phyloP scores from a whole-genome alignment of 2,888 invertebrate genomes.

The Galerucella pusilla region DNA sequence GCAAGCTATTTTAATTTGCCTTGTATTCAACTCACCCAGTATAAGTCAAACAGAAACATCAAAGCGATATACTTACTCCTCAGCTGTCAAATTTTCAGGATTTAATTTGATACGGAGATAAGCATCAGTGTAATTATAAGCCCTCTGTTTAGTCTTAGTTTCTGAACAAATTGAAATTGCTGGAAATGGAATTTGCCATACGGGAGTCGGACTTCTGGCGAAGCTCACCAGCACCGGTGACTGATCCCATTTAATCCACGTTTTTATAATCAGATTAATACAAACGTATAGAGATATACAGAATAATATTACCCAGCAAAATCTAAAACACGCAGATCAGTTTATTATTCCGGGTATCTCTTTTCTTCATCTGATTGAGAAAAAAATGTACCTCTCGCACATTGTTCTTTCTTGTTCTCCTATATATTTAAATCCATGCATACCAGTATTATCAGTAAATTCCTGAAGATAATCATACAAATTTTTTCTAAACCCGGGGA shows the following conservation, averaged over 20 bases:
- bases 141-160: slow-evolving; percentile 73
- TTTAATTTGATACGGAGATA: slow-evolving; percentile 40
- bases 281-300: slow-evolving; percentile 73
- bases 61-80: slow-evolving; percentile 67
- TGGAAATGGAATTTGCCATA: slow-evolving; percentile 71
- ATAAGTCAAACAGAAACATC: too few relatives aligned
- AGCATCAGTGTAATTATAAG: slow-evolving; percentile 70
- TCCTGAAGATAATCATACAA: slow-evolving; percentile 57
- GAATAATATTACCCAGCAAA: slow-evolving; percentile 76
- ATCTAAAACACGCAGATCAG: slow-evolving; percentile 59
- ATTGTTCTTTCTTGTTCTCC: slow-evolving; percentile 60
- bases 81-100: slow-evolving; percentile 62
- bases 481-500: slow-evolving; percentile 58
- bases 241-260: slow-evolving; percentile 78
- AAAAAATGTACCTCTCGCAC: slow-evolving; percentile 59
- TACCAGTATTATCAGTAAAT: slow-evolving; percentile 59
- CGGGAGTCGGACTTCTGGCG: slow-evolving; percentile 77
- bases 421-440: slow-evolving; percentile 63
- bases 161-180: slow-evolving; percentile 64
- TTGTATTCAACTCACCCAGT: too few relatives aligned
- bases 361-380: not conserved
- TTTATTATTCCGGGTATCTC: not conserved
- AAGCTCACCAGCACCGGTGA: slow-evolving; percentile 83
- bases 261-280: slow-evolving; percentile 71
- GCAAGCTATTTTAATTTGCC: too few relatives aligned